Base-by-base conservation (phyloP, 1,140 invertebrate species). In the Yoshiicerus persimilis region DNA sequence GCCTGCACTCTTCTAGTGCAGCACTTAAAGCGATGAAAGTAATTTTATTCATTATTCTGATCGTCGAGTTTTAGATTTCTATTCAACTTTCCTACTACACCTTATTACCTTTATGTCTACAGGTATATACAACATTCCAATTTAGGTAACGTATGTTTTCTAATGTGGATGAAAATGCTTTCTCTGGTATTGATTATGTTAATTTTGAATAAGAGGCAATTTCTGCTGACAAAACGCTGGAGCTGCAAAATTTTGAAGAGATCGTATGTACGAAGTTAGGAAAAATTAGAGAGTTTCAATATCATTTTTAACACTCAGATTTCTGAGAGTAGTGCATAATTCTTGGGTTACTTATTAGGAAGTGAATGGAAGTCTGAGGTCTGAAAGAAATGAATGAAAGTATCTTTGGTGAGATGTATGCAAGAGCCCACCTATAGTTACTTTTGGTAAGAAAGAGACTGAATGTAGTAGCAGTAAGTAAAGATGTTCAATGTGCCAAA, bases 401-500 rank as follows among this genome's bases (percentile, higher is more conserved):
- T 4, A 56, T 56, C n/a, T 56, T 56, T 56, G 20, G n/a, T n/a
- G n/a, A n/a, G n/a, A n/a, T n/a, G n/a, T n/a, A n/a, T n/a, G n/a
- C n/a, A n/a, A n/a, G n/a, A n/a, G n/a, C n/a, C n/a, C n/a, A n/a
- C 16, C 4, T 56, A 41, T 41, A 13, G 23, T 5, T 23, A 25
- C 25, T 70, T 70, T 70, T 13, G 25, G 2, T 16, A 70, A 30
- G 4, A 13, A 30, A 70, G 13, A 11, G 66, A 13, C 25, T 70
- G 66, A 27, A 70, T 30, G 30, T 70, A 70, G 27, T 25, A n/a
- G 32, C 30, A 36, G 32, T 80, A 32, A 80, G 75, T 80, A 80
- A 36, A 80, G 75, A 80, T 80, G 75, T 80, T 34, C 30, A 80
- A 80, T 80, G 75, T 80, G 75, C 75, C 75, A 80, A 80, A 80